Evolutionary conservation across 2,888 invertebrate species (phyloP), one percentile per base, ranked within the genome.

Genomic region (Philopedon plagiatum): DNA sequence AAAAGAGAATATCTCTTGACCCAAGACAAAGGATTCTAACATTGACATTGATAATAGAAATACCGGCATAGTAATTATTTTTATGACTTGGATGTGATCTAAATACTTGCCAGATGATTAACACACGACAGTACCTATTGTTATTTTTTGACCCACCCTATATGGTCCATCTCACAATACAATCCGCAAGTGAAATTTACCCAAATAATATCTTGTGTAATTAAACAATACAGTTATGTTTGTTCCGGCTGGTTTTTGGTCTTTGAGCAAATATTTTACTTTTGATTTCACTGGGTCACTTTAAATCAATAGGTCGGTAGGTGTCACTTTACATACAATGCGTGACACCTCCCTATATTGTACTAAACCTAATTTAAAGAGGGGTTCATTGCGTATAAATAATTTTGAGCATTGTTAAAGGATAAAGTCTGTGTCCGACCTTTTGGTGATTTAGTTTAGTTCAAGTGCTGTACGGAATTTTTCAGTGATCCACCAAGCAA

Each of bases 211-310:
- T 63, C 73, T 75, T 75, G 72, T 75, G 75, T 75, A 72, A 70
- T 68, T 73, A 75, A 73, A 70, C 73, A 73, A 75, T 75, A 75
- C 68, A 66, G 72, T 73, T 73, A 75, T 75, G 63, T 75, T 75
- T 72, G 73, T 75, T 73, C 75, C 73, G 69, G 66, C 69, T 66
- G 71, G 69, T 56, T 71, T 66, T 74, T 71, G 62, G 65, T 46
- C 68, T 63, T 74, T 74, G 74, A 75, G 73, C 67, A 75, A 75
- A 75, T 75, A 71, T 70, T 71, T 75, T 75, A 74, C 75, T 75
- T 73, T 75, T 75, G 66, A 73, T 75, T 75, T 75, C 75, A 73
- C 73, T 73, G 71, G 75, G 75, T 75, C 75, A 75, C 54, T 65
- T 69, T 67, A 51, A 54, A 71, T 62, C 26, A 44, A 66, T 73